phyloP scores from a whole-genome alignment of 2,113 vertebrate species.

The Nothoprocta pentlandii region DNA sequence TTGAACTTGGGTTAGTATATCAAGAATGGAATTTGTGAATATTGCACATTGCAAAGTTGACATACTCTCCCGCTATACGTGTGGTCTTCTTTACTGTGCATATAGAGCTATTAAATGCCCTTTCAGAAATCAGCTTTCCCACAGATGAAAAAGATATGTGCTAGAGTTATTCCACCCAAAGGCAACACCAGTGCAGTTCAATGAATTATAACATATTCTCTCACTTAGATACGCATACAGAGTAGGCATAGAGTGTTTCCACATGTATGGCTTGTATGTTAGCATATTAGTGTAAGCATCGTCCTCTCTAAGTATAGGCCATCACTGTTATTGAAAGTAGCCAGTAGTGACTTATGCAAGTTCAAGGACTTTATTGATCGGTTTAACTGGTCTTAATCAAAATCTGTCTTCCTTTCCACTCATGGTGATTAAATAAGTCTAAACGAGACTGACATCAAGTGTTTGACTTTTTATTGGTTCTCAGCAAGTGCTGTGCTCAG shows the following conservation, averaged over 20 bases:
- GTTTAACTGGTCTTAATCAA: conserved; percentile 87
- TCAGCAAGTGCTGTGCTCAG: conserved; percentile 75
- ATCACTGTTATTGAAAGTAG: conserved; percentile 80
- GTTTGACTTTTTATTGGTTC: conserved; percentile 78
- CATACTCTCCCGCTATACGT: background rate
- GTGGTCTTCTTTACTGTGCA: background rate
- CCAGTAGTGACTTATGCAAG: conserved; percentile 85
- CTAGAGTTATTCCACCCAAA: background rate
- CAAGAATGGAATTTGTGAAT: conserved; percentile 45
- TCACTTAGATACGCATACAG: background rate
- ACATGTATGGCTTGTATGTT: conserved; percentile 8
- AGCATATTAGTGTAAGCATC: conserved; percentile 39
- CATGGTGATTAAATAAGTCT: conserved; percentile 89
- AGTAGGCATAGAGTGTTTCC: background rate
- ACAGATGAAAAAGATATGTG: background rate
- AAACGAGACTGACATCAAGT: conserved; percentile 78
- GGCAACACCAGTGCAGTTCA: background rate
- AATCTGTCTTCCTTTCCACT: conserved; percentile 86
- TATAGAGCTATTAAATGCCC: background rate
- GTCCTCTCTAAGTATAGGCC: conserved; percentile 69
- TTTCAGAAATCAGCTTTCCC: conserved; percentile 1
- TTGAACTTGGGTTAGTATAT: conserved; percentile 54
- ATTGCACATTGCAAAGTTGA: background rate
- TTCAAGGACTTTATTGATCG: conserved; percentile 93
- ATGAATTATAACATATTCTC: background rate